These are phyloP conservation scores for Ctenicera cuprea DNA, from an alignment of 2,888 invertebrate genomes.

Conservation along the genomic window DNA sequence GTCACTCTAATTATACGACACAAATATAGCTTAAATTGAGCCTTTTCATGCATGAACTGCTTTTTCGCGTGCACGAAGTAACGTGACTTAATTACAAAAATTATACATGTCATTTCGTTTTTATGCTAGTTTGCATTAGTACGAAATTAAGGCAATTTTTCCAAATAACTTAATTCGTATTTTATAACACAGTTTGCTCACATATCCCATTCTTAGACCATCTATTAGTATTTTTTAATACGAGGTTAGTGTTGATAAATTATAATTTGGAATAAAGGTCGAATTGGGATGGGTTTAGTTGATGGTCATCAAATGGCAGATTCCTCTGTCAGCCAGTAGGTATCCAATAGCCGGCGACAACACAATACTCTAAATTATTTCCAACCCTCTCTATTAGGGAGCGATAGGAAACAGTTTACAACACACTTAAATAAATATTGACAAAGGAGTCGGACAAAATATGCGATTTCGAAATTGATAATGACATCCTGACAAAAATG, in stretches of 20 bases:
- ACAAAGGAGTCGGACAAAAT: conserved; percentile 55
- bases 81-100: conserved; percentile 3
- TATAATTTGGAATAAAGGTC: conserved; percentile 3
- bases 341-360: conserved; percentile 46
- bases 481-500: conserved; percentile 50
- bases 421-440: conserved; percentile 59
- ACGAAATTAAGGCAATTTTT: conserved; percentile 5
- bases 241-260: not conserved
- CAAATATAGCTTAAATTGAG: not conserved
- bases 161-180: conserved; percentile 29
- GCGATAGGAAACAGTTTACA: conserved; percentile 57
- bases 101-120: conserved; percentile 12
- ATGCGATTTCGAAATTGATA: conserved; percentile 54
- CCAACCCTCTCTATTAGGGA: conserved; percentile 57
- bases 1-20: conserved; percentile 3
- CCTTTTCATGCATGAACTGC: conserved; percentile 17
- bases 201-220: not conserved
- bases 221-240: not conserved
- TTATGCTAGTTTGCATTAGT: conserved; percentile 21
- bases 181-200: not conserved
- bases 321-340: conserved; percentile 49
- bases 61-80: conserved; percentile 14
- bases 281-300: conserved; percentile 28
- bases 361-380: conserved; percentile 56
- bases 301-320: conserved; percentile 50